Base-by-base conservation (phyloP, 2,888 invertebrate species). In the Monochamus alternatus region DNA sequence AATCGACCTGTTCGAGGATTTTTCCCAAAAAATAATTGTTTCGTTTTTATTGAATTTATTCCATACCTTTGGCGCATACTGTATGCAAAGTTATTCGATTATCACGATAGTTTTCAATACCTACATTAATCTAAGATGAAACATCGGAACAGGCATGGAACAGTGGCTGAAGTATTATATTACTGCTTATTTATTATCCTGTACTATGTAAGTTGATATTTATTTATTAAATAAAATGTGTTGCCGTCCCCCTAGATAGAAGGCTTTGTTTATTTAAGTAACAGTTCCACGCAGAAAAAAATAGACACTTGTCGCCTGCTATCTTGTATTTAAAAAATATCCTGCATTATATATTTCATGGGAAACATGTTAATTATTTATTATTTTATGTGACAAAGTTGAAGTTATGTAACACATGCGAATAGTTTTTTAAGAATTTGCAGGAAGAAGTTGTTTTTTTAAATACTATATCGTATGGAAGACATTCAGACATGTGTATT, bases 321-420 rank as follows among this genome's bases (percentile, higher is more conserved):
- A 63, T 43, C 43, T n/a, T 43, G 58, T 1, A 5, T 59, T 31
- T 31, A 38, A 43, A 38, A 63, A 63, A n/a, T 63, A 43, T 65
- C 51, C 7, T 47, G 44, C 44, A n/a, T 67, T 55, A n/a, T 30
- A 55, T 14, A n/a, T 31, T 67, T 55, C 55, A 67, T 67, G 67
- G 67, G 67, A 67, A 67, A 32, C 32, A 8, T 8, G 30, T 12
- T 55, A 30, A 31, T 55, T 67, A 55, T 67, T 67, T 67, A 52
- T 67, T 67, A 14, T 67, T 67, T 51, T 67, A 30, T 30, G 22
- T 32, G n/a, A 12, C 32, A 55, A 31, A 55, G 66, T 66, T 31
- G 51, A 66, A 30, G 31, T 55, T 67, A 67, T 52, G 55, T 52
- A 67, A 52, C 67, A 55, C 32, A 52, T 44, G 51, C 47, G 9